Evolutionary conservation across 1,140 invertebrate genomes (phyloP).

Genomic region (Campoletis sonorensis): DNA sequence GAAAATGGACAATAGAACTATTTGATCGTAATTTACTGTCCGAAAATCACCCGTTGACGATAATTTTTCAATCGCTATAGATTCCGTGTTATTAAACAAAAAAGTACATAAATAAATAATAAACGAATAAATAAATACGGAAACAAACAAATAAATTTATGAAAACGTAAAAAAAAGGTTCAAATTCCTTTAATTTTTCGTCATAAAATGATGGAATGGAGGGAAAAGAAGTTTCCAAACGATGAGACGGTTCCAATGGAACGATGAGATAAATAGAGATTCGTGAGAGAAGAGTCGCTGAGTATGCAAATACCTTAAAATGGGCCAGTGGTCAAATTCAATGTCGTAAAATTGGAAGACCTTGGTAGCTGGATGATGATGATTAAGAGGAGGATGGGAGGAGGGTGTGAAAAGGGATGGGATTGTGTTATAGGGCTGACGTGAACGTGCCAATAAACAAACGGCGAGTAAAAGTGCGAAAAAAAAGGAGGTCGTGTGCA

Average conservation of each 20-base stretch:
- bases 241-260: too few species aligned
- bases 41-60: too few species aligned
- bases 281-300: not conserved
- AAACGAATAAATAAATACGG: too few species aligned
- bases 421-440: slow-evolving; percentile 12
- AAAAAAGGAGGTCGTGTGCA: slow-evolving; percentile 51
- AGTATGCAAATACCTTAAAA: not conserved
- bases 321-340: not conserved
- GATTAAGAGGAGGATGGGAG: too few species aligned
- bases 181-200: not conserved
- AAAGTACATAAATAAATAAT: too few species aligned
- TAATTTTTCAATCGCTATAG: too few species aligned
- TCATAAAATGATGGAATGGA: not conserved
- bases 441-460: slow-evolving; percentile 33
- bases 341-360: slow-evolving; percentile 33
- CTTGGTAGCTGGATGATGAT: slow-evolving; percentile 5
- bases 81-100: too few species aligned
- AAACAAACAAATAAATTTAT: too few species aligned
- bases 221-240: not conserved
- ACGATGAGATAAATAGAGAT: too few species aligned
- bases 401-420: not conserved
- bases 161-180: too few species aligned
- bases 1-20: too few species aligned
- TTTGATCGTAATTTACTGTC: too few species aligned
- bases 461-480: slow-evolving; percentile 12